Conservation (phyloP, 2,113 vertebrate species). For the Dicrurus megarhynchus region DNA sequence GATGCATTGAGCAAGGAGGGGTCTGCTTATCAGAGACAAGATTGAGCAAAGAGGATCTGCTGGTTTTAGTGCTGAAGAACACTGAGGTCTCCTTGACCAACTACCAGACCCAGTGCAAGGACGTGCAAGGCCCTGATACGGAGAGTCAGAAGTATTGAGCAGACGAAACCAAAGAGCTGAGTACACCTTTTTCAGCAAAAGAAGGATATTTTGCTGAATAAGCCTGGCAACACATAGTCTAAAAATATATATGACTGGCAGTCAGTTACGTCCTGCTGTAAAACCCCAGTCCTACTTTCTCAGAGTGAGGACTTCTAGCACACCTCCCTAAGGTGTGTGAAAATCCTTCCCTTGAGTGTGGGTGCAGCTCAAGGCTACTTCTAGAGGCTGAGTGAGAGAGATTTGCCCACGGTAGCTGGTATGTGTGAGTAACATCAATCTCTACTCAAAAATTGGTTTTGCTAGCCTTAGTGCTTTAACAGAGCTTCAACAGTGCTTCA, state of each 20-base stretch:
- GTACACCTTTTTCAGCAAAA: neutral
- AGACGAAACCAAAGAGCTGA: neutral
- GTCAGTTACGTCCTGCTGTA: neutral
- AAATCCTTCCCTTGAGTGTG: neutral
- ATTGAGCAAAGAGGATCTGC: neutral
- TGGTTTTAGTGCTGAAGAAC: neutral
- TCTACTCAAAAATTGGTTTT: neutral
- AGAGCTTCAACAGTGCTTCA: neutral
- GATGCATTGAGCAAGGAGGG: neutral
- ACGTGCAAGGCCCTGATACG: neutral
- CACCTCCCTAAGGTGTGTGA: neutral
- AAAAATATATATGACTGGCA: neutral
- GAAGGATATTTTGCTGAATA: neutral
- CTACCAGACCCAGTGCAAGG: neutral
- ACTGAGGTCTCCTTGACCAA: neutral
- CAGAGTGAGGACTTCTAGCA: neutral
- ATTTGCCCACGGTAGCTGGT: neutral
- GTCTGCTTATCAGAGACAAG: neutral
- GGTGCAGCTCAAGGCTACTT: neutral
- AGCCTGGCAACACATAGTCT: neutral
- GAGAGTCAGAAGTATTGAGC: neutral
- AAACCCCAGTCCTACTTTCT: neutral
- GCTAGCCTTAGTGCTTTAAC: neutral
- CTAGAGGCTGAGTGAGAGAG: neutral
- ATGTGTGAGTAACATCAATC: neutral